Evolutionary conservation across 2,797 vertebrate species (phyloP), one percentile per base, ranked within the genome.

Genomic region (Argentina silus): DNA sequence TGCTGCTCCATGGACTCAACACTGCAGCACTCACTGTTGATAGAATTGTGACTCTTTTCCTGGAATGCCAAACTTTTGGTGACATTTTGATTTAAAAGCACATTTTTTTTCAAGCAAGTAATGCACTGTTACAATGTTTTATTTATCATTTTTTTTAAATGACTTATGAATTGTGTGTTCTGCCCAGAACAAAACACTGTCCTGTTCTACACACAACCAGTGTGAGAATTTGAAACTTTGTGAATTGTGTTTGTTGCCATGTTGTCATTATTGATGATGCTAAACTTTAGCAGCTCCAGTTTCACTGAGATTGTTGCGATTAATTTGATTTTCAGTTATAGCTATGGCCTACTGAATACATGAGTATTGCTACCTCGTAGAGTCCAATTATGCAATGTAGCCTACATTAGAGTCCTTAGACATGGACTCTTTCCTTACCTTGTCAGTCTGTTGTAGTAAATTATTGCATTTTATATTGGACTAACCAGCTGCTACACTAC

Each of bases 291-390:
- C 27, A 36, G 27, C 27, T 36, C 27, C 1, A 36, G 27, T 36
- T 36, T 36, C 27, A 36, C 27, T 36, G 27, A 36, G 27, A 36
- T 36, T 36, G 27, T 36, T 36, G 27, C 1, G 2, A 36, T 36
- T 36, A 36, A 36, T 36, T 36, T 2, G 27, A 36, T 36, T 36
- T 36, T 2, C 4, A 36, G 4, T 36, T 36, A 36, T 36, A 14
- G 23, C 27, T 2, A 61, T 7, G 15, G 1, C 55, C 10, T 61
- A 57, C 51, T 53, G 61, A 56, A 48, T 59, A 17, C 44, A 23
- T 67, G 60, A 74, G 78, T 70, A 14, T 48, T 43, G 47, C 74
- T 77, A 74, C 74, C 59, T 76, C 73, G 23, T 12, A 67, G 45
- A 44, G 68, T 21, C 36, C 17, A 47, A 57, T 45, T 48, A 59